Conservation (phyloP, 2,113 vertebrate genomes). For the Rhinolophus sinicus region DNA sequence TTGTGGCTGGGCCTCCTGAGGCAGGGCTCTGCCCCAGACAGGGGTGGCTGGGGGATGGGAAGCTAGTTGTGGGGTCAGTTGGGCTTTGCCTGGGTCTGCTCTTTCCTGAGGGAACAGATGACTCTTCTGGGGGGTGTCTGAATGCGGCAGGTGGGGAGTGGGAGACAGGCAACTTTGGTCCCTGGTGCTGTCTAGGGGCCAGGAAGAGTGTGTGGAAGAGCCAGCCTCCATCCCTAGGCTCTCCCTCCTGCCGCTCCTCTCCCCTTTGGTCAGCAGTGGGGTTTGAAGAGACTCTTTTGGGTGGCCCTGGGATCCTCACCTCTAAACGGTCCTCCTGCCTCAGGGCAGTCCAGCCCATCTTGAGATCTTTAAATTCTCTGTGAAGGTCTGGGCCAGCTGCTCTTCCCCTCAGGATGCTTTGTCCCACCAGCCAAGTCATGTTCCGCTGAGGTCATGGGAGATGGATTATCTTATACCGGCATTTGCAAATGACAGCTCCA, state of each 20-base stretch:
- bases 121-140: background rate
- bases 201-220: background rate
- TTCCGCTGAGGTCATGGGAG: background rate
- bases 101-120: background rate
- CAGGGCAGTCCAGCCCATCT: background rate
- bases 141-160: background rate
- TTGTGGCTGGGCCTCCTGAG: background rate
- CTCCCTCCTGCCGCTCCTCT: background rate
- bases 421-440: slow-evolving; percentile 46
- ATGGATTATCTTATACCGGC: slow-evolving; percentile 53
- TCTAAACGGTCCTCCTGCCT: background rate
- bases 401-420: slow-evolving; percentile 32
- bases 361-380: background rate
- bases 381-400: background rate
- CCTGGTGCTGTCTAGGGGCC: background rate
- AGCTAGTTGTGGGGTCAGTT: background rate
- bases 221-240: accelerated
- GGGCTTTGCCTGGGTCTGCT: background rate
- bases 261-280: background rate
- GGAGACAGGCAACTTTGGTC: no score
- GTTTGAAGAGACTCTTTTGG: background rate
- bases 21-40: background rate
- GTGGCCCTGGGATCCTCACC: background rate
- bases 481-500: slow-evolving; percentile 56
- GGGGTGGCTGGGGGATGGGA: background rate